Base-by-base conservation (phyloP, 2,888 invertebrate genomes). In the Pheosia tremula region DNA sequence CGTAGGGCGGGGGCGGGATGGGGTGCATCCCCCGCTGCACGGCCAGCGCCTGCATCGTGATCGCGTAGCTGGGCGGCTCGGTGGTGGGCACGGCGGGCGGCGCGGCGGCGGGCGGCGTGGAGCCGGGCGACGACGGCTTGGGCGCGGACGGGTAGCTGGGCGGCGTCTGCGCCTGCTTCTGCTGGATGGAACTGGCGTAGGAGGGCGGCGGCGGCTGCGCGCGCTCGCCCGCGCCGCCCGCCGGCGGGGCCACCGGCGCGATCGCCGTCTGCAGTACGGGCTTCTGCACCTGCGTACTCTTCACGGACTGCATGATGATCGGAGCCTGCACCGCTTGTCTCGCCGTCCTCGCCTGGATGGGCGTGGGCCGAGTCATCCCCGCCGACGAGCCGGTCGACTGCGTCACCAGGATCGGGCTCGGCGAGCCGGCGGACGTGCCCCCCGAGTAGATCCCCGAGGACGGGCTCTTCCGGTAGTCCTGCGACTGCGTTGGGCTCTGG, bases 291-390 rank as follows among this genome's bases (percentile, higher is more conserved):
- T 98, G 98, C 24, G 98, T 98, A 91, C 98, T 98, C 87, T 98
- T 98, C 24, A 99, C 99, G 43, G 98, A 98, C 86, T 98, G 98
- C 98, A 98, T 99, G 69, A 99, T 98, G 71, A 99, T 97, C 7
- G 98, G 98, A 57, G 98, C 97, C 81, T 98, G 98, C 36, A 98
- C 97, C 50, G 98, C 96, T 86, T 98, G 98, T 58, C 97, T 94
- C 61, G 97, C 97, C 62, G 97, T 96, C 96, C 98, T 97, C 56
- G 97, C 97, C 84, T 96, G 96, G 61, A 97, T 92, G 4, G 98
- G 97, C 68, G 97, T 96, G 5, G 97, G 97, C 71, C 97, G 94
- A 53, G 96, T 95, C 95, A 96, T 95, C 8, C 95, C 94, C 52
- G 95, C 92, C 58, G 96, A 91, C 58, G 95, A 94, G 58, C 96